These are phyloP conservation scores for Leptura quadrifasciata DNA, from an alignment of 2,888 invertebrate genomes.

Conservation along the genomic window DNA sequence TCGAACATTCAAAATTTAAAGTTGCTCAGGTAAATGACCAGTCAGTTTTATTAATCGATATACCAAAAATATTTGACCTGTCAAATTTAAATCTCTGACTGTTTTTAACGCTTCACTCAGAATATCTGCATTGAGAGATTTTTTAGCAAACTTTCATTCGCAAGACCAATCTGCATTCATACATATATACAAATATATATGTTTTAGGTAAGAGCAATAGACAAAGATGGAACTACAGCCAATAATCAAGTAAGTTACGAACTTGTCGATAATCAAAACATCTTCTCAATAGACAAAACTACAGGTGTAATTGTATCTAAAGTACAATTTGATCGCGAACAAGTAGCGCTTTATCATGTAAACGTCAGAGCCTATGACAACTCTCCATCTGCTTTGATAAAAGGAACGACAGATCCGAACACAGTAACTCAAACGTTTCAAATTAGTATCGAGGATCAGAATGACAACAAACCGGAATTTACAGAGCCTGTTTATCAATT, in stretches of 20 bases:
- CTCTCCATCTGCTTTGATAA: constrained; percentile 85
- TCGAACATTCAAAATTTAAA: too few species aligned
- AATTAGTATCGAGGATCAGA: constrained; percentile 95
- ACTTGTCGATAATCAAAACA: constrained; percentile 80
- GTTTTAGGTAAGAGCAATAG: constrained; percentile 81
- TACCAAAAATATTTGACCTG: too few species aligned
- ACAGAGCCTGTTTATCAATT: constrained; percentile 84
- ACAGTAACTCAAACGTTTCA: constrained; percentile 87
- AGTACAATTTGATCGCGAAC: constrained; percentile 90
- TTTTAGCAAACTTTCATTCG: too few species aligned
- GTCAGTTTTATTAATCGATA: too few species aligned
- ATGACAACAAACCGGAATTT: constrained; percentile 95
- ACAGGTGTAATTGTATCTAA: constrained; percentile 93
- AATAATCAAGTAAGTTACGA: constrained; percentile 90
- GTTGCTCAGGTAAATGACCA: too few species aligned
- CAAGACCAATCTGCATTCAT: too few species aligned
- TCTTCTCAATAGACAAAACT: constrained; percentile 88
- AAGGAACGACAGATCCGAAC: constrained; percentile 82
- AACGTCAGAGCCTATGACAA: constrained; percentile 91
- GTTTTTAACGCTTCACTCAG: too few species aligned
- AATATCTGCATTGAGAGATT: too few species aligned
- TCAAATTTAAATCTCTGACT: too few species aligned
- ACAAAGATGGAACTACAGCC: constrained; percentile 88
- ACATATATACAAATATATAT: background rate
- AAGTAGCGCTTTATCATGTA: constrained; percentile 88